Base-by-base conservation (phyloP, 2,888 invertebrate genomes). In the Chesias legatella region DNA sequence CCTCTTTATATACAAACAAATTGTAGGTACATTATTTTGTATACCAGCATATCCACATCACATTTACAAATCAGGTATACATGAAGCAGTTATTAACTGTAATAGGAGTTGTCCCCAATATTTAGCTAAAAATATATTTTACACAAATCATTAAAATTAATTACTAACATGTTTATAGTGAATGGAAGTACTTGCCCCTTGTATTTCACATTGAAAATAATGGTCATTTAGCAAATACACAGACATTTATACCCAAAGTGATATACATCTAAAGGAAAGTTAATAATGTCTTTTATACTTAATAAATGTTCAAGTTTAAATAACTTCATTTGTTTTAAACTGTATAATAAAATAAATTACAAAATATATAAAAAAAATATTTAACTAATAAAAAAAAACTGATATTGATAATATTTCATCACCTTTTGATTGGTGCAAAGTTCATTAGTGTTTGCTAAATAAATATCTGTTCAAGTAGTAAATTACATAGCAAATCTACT, bases 381-480 rank as follows among this genome's bases (percentile, higher is more conserved):
- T 58, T 41, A 24, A 35, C 57, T 62, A 63, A 56, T 61, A 62
- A 65, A 67, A 63, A 63, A 58, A 66, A 68, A 67, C 58, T 62
- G 55, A 69, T 69, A 66, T 68, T 64, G 67, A 73, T 60, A 69
- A 54, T 64, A 71, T 71, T 73, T 73, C 59, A 60, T 60, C 58
- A 55, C 54, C 55, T 54, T 44, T 40, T 58, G 49, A 61, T 70
- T 56, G 67, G 73, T 79, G 72, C 68, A 68, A 67, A 64, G 67
- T 77, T 75, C 73, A 75, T 70, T 62, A 69, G 69, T 76, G 73
- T 62, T 60, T 65, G 59, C 57, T 50, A 53, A 53, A 51, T 50
- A 53, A 53, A 51, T 54, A 52, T 48, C 43, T 56, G 46, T 51
- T 37, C 24, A 43, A 48, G 37, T 47, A 51, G 58, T 56, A 55